Conservation (phyloP, 2,888 invertebrate species). For the Polylopha cassiicola region DNA sequence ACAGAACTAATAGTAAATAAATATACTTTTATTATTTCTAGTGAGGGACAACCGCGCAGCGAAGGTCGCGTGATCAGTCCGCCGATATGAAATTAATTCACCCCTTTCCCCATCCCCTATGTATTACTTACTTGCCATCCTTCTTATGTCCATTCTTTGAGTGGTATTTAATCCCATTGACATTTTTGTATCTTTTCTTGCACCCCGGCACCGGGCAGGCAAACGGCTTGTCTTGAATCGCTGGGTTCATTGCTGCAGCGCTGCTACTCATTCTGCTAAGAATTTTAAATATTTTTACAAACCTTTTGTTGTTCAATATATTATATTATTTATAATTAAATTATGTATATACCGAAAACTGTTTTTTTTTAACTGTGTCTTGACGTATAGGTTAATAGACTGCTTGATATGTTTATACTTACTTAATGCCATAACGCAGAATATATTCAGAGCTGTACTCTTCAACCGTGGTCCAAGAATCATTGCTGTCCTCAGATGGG, state of each 20-base stretch:
- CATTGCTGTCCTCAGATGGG: conserved; percentile 88
- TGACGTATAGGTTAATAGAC: not conserved
- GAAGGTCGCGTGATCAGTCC: too few relatives aligned
- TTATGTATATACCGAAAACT: too few relatives aligned
- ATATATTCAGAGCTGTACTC: conserved; percentile 89
- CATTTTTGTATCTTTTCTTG: conserved; percentile 91
- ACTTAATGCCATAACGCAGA: conserved; percentile 82
- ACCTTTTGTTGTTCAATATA: too few relatives aligned
- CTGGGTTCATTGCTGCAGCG: conserved; percentile 55
- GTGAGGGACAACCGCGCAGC: too few relatives aligned
- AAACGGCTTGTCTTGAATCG: conserved; percentile 85
- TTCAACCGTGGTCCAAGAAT: conserved; percentile 87
- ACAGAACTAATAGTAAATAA: too few relatives aligned
- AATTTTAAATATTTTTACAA: too few relatives aligned
- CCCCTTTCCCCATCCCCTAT: too few relatives aligned
- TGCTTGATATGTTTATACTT: conserved; percentile 28
- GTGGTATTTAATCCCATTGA: conserved; percentile 93
- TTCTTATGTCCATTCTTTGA: conserved; percentile 92
- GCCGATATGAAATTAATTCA: too few relatives aligned
- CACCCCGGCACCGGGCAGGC: conserved; percentile 91
- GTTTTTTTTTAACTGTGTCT: too few relatives aligned
- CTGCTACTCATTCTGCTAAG: too few relatives aligned
- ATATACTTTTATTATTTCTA: too few relatives aligned
- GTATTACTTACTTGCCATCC: conserved; percentile 84
- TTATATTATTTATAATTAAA: too few relatives aligned